Evolutionary conservation across 2,113 vertebrate species (phyloP).

Genomic region (Pseudopipra pipra): DNA sequence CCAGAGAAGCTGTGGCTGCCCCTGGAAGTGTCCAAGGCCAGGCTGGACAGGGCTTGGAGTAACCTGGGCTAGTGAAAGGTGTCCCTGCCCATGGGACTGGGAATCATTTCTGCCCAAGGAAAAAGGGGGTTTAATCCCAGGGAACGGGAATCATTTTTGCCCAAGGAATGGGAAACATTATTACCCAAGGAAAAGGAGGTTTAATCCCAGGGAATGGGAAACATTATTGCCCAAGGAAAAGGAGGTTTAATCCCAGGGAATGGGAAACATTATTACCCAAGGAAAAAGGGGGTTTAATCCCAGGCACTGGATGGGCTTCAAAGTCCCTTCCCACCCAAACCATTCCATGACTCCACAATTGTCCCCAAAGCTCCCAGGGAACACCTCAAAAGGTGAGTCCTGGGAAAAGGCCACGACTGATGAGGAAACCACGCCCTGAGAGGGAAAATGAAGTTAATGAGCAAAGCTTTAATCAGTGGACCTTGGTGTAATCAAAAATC

Average conservation of each 20-base stretch:
- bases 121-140: no score
- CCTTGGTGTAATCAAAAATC: background rate
- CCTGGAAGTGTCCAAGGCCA: background rate
- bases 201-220: no score
- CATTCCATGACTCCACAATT: background rate
- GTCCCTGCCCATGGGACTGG: background rate
- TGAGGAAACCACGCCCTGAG: background rate
- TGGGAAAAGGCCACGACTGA: background rate
- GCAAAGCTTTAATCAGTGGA: background rate
- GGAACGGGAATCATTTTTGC: no score
- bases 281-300: no score
- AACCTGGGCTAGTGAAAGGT: background rate
- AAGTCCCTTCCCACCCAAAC: background rate
- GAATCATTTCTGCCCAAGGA: no score
- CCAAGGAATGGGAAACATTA: no score
- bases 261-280: no score
- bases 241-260: background rate
- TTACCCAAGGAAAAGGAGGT: no score
- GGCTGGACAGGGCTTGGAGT: background rate
- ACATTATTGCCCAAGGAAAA: no score
- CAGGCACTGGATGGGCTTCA: accelerated
- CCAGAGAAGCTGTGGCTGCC: background rate
- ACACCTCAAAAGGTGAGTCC: background rate
- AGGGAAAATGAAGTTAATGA: conserved; percentile 7
- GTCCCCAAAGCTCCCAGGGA: background rate